Base-by-base conservation (phyloP, 2,113 vertebrate genomes). In the Silurus asotus region DNA sequence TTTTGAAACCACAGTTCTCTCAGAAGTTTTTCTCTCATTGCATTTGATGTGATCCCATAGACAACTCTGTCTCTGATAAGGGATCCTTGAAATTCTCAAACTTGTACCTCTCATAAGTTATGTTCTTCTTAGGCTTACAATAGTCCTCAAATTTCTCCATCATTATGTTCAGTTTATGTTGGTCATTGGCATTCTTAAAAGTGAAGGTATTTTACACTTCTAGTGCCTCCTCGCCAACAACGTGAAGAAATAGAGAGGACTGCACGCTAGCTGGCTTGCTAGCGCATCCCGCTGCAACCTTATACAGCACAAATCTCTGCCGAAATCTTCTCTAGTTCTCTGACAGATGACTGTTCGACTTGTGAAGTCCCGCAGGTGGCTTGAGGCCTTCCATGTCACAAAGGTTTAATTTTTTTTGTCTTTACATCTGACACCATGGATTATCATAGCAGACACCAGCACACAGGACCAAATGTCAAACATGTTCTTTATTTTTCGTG, bases 181-280 rank as follows among this genome's bases (percentile, higher is more conserved):
- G 37, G 37, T 37, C 37, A 37, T 37, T 37, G 37, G 37, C 80
- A 25, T 69, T 53, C 13, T 83, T 53, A 3, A 79, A 88, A 15
- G 25, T 87, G 72, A 88, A 88, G 76, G 67, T 81, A 75, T 85
- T 84, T 37, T 88, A 74, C 87, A 84, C 87, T 88, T 84, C 82
- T 37, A 37, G 37, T 37, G 37, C 37, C 3, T 37, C 37, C 37
- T 37, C 37, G 37, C 37, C 37, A 37, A 3, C 56, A 5, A 59
- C 15, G 17, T 59, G 56, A 14, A 59, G 56, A 59, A 59, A 59
- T 15, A 59, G 56, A 5, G 56, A 59, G 56, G 56, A 81, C 76
- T 19, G 82, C 82, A 75, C 83, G 83, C 81, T 64, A 28, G 64
- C 37, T 82, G 69, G 56, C 48, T 82, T 82, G 48, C 51, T 72